These are phyloP conservation scores for Gobiocypris rarus DNA, from an alignment of 2,113 vertebrate genomes.

Conservation along the genomic window DNA sequence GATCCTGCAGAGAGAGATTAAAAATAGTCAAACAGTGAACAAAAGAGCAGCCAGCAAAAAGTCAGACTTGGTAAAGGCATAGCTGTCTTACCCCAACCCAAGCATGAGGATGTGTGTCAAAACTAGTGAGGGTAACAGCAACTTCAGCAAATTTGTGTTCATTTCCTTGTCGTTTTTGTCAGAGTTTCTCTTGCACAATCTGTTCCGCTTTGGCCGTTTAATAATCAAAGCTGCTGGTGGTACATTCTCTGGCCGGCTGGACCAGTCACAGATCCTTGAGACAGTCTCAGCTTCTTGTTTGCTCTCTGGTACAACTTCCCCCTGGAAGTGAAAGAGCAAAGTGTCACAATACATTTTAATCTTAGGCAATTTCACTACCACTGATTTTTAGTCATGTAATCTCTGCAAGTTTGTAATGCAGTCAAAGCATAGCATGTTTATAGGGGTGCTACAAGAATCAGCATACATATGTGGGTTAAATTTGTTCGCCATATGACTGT, in stretches of 20 bases:
- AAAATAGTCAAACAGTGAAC: background rate
- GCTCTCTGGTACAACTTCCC: slow-evolving; percentile 91
- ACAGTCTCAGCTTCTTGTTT: slow-evolving; percentile 86
- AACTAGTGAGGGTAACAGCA: slow-evolving; percentile 90
- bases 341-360: background rate
- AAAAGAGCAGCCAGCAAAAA: background rate
- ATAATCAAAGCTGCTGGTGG: slow-evolving; percentile 93
- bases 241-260: slow-evolving; percentile 90
- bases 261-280: slow-evolving; percentile 96
- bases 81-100: slow-evolving; percentile 85
- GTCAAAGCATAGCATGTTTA: too few species aligned
- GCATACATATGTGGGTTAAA: too few species aligned
- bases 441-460: too few species aligned
- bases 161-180: slow-evolving; percentile 95
- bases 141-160: slow-evolving; percentile 89
- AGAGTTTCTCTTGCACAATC: slow-evolving; percentile 88
- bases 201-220: slow-evolving; percentile 81
- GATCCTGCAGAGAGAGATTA: slow-evolving; percentile 73
- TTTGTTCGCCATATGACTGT: too few species aligned
- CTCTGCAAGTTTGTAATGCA: too few species aligned
- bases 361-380: background rate
- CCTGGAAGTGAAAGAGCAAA: slow-evolving; percentile 63
- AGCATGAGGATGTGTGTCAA: slow-evolving; percentile 92
- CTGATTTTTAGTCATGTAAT: too few species aligned
- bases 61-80: background rate